Base-by-base conservation (phyloP, 2,113 vertebrate species). In the Urocynchramus pylzowi region DNA sequence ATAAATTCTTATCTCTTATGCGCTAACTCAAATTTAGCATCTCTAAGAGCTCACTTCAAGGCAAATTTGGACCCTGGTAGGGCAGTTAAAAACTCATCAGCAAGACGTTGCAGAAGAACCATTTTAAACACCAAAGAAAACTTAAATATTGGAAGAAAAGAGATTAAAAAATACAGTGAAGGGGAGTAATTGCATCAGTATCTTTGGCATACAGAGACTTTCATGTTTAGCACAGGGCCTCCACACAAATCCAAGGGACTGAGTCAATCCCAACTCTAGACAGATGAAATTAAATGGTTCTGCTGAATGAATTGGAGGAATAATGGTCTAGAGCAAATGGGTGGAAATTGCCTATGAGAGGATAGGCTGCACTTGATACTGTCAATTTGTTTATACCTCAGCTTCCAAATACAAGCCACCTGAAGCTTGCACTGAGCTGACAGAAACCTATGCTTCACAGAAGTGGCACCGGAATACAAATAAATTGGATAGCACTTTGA, bases 401-500 rank as follows among this genome's bases (percentile, higher is more conserved):
- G 92, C 79, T 94, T 94, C 94, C 87, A 79, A 92, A 90, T 27
- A 63, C 67, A 50, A 84, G 94, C 65, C 82, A 95, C 69, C 95
- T 78, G 78, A 71, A 96, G 73, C 96, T 70, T 73, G 49, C 57
- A 50, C 60, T 87, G 56, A n/a, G 93, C 89, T 96, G 95, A 97
- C 89, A 91, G 96, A 82, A 96, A 96, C 92, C 56, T 84, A 33
- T 28, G 81, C 84, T 95, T 94, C 89, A 83, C 69, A 70, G 76
- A 95, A 97, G 94, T 93, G 94, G 79, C 95, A 93, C 75, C 6
- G 33, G 93, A 97, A 97, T 97, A 97, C 94, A 96, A 93, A 98
- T 97, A 97, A 97, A 97, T 93, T 96, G 95, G 92, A 97, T 95
- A 69, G 69, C 91, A 97, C 91, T 97, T 95, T 96, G 59, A 94